Percentiles rank a stretch among this genome's conserved stretches.
Evolutionary conservation across 2,797 vertebrate genomes (phyloP).

Genomic region (Crenichthys baileyi): DNA sequence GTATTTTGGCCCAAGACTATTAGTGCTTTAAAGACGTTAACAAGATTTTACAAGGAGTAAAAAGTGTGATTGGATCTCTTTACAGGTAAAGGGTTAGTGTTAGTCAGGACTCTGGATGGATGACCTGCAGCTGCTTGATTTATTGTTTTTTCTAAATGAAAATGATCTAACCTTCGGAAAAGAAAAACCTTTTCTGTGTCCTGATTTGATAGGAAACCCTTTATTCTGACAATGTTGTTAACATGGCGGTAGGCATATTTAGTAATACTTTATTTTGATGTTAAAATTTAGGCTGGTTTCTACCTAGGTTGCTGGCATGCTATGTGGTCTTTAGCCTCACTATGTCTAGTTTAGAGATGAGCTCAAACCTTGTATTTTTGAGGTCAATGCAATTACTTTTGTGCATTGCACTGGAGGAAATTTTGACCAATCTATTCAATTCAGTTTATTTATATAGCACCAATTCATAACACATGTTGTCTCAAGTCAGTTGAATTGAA

Average conservation of each 20-base stretch:
- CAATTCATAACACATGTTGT: too few species aligned
- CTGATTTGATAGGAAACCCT: background rate
- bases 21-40: background rate
- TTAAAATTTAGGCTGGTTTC: background rate
- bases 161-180: background rate
- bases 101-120: background rate
- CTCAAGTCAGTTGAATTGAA: too few species aligned
- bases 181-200: background rate
- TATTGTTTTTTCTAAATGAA: background rate
- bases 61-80: background rate
- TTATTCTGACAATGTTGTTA: background rate
- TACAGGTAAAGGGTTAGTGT: background rate
- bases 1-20: background rate
- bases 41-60: background rate
- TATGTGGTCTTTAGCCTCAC: background rate
- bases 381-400: background rate
- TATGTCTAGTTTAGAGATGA: too few species aligned
- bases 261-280: background rate
- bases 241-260: background rate
- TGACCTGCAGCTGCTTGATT: background rate
- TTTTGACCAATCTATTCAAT: background rate
- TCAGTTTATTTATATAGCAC: too few species aligned
- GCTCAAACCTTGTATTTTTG: background rate
- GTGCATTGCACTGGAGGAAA: background rate
- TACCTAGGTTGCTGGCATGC: background rate